Percentiles rank a stretch among this genome's conserved stretches.
Evolutionary conservation across 2,797 vertebrate genomes (phyloP).

Genomic region (Dendrocincla fuliginosa): DNA sequence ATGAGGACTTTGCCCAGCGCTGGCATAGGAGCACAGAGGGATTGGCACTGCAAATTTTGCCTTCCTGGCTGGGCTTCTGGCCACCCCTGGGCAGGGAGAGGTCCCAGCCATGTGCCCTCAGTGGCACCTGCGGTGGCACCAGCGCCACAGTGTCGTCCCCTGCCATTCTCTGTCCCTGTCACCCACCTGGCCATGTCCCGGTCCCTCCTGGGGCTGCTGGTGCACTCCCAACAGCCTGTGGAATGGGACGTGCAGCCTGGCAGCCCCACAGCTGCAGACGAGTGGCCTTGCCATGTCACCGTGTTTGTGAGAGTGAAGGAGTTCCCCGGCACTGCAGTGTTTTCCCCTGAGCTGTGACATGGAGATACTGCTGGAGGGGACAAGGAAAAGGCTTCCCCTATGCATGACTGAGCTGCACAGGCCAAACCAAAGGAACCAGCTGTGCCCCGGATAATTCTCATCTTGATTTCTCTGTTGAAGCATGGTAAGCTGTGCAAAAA

Average conservation of each 20-base stretch:
- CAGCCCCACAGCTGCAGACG: background rate
- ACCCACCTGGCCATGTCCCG: background rate
- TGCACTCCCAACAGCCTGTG: background rate
- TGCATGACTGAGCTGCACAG: background rate
- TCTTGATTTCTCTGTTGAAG: background rate
- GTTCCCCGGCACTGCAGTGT: background rate
- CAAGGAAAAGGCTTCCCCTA: background rate
- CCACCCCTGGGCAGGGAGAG: rapidly evolving
- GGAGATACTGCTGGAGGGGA: background rate
- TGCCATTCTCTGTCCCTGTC: background rate
- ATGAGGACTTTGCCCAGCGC: background rate
- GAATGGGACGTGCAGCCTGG: background rate
- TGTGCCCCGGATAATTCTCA: background rate
- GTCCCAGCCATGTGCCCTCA: rapidly evolving
- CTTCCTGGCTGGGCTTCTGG: background rate
- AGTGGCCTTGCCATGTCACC: background rate
- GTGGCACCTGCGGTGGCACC: rapidly evolving
- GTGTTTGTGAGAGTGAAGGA: background rate
- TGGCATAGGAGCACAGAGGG: rapidly evolving
- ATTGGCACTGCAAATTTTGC: background rate
- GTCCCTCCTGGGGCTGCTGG: background rate
- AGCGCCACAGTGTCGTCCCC: background rate
- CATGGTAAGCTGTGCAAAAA: background rate
- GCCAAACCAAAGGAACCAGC: background rate
- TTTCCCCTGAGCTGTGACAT: background rate